Percentiles rank a stretch among this genome's conserved stretches.
Evolutionary conservation across 1,140 invertebrate species (phyloP).

Genomic region (Belonocnema kinseyi): DNA sequence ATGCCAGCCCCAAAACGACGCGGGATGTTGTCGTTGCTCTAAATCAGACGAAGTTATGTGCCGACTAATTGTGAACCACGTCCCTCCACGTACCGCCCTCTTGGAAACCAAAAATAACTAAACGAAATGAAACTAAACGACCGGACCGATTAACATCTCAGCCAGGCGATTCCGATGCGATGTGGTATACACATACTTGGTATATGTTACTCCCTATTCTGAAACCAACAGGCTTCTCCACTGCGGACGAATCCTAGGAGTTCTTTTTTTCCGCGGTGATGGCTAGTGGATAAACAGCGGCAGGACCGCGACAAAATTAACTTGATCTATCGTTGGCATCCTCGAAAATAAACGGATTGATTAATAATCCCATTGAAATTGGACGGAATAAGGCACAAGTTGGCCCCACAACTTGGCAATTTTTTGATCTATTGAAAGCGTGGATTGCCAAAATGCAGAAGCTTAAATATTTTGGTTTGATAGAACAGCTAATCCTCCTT

Average conservation of each 20-base stretch:
- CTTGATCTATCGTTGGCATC: constrained; percentile 12
- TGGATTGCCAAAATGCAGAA: too few relatives aligned
- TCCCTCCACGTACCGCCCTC: constrained; percentile 55
- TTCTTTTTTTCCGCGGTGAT: not conserved
- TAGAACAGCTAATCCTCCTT: too few relatives aligned
- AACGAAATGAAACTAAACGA: constrained; percentile 66
- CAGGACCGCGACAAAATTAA: constrained; percentile 38
- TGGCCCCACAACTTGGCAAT: constrained; percentile 6
- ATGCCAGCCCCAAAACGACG: not conserved
- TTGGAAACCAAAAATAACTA: constrained; percentile 73
- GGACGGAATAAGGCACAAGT: constrained; percentile 14
- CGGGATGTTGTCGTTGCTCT: constrained; percentile 53
- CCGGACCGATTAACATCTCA: constrained; percentile 69
- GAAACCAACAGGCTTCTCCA: not conserved
- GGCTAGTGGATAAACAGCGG: constrained; percentile 49
- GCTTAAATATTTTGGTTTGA: too few relatives aligned
- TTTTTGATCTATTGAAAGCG: not conserved
- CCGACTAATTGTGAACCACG: constrained; percentile 72
- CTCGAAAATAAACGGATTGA: constrained; percentile 42
- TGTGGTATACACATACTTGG: not conserved
- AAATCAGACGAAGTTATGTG: constrained; percentile 73
- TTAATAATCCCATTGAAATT: constrained; percentile 37
- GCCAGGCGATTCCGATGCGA: constrained; percentile 31
- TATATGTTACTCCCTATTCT: constrained; percentile 31
- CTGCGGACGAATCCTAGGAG: not conserved